A percentile compares a stretch with the other conserved stretches of the same genome.
phyloP scores from a whole-genome alignment of 2,797 vertebrate species.

The Peromyscus nudipes region DNA sequence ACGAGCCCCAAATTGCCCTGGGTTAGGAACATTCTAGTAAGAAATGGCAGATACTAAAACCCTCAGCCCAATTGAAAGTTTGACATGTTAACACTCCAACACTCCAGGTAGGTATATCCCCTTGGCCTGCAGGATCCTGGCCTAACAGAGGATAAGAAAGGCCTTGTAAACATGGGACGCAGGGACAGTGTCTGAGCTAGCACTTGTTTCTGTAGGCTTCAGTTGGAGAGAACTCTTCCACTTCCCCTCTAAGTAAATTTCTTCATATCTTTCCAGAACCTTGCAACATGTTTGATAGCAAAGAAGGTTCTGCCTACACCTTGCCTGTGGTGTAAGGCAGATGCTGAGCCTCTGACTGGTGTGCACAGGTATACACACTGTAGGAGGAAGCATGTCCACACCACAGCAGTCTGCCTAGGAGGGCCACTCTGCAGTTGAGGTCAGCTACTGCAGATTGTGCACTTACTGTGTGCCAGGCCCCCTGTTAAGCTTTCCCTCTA shows the following conservation, averaged over 20 bases:
- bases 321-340: background rate
- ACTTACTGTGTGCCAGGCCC: background rate
- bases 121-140: background rate
- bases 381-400: background rate
- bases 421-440: background rate
- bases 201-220: background rate
- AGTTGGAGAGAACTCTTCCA: background rate
- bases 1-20: background rate
- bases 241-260: background rate
- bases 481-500: background rate
- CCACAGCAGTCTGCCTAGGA: no score
- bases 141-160: background rate
- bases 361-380: accelerated
- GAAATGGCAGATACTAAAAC: no score
- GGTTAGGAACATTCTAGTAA: background rate
- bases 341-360: background rate
- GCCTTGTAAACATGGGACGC: background rate
- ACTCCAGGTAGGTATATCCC: background rate
- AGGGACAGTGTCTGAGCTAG: background rate
- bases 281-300: background rate
- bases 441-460: no score
- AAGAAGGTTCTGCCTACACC: background rate
- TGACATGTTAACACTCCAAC: background rate
- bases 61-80: background rate
- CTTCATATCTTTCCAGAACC: background rate